These are phyloP conservation scores for Listrodromus nycthemerus DNA, from an alignment of 2,888 invertebrate genomes.

Conservation along the genomic window DNA sequence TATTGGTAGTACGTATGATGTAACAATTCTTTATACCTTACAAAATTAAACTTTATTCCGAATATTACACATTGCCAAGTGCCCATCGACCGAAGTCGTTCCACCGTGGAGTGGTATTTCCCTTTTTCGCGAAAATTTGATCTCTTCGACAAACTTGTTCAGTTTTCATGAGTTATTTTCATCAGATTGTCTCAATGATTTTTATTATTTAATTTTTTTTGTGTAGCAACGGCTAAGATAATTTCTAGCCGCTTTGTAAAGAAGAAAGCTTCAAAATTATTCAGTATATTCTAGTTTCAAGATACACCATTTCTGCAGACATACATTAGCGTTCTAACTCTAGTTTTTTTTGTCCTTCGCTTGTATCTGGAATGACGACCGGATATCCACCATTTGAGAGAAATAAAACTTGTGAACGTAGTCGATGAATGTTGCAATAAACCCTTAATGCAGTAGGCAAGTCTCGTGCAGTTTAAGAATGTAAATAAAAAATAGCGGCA, in stretches of 20 bases:
- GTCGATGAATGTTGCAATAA: slow-evolving; percentile 47
- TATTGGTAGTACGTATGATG: too few species aligned
- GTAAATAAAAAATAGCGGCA: background rate
- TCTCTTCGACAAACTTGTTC: background rate
- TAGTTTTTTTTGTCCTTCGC: slow-evolving; percentile 17
- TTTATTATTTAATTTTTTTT: background rate
- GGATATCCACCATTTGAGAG: slow-evolving; percentile 25
- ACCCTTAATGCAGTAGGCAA: background rate
- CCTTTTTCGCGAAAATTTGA: background rate
- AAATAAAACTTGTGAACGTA: slow-evolving; percentile 49
- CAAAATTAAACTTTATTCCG: too few species aligned
- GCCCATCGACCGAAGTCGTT: too few species aligned
- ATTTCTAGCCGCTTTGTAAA: background rate
- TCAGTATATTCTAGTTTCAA: background rate
- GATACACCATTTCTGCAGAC: background rate
- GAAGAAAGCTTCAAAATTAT: background rate
- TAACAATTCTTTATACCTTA: too few species aligned
- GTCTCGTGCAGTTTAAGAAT: background rate
- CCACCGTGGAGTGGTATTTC: background rate
- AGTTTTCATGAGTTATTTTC: background rate
- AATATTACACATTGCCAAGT: too few species aligned
- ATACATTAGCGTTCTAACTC: slow-evolving; percentile 22
- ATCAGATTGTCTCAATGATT: background rate
- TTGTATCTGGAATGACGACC: slow-evolving; percentile 40
- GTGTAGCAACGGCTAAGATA: background rate